Percentiles rank a stretch among this genome's conserved stretches.
These are phyloP conservation scores for Lamellibrachia satsuma DNA, from an alignment of 2,888 invertebrate genomes.

Conservation along the genomic window DNA sequence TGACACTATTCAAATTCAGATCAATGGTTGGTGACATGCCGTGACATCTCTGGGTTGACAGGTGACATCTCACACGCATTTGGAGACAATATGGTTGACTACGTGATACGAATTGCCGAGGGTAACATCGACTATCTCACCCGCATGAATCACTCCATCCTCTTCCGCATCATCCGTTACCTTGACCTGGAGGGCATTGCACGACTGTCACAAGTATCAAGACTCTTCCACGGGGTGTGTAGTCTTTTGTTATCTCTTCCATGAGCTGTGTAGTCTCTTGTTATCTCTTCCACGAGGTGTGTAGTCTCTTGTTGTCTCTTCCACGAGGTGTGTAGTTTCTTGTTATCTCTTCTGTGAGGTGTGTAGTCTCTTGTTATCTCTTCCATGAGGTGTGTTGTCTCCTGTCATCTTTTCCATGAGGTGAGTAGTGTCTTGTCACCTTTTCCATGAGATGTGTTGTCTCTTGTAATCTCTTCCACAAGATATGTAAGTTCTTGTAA, in stretches of 20 bases:
- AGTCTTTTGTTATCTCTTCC: conserved; percentile 43
- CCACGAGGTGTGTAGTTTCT: conserved; percentile 32
- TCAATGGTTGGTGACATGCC: background rate
- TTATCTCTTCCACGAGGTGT: conserved; percentile 54
- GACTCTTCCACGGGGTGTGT: conserved; percentile 55
- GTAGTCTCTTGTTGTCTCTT: conserved; percentile 43
- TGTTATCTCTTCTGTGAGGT: conserved; percentile 41
- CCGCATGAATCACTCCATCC: conserved; percentile 50
- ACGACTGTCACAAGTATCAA: conserved; percentile 51
- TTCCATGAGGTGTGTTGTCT: too few species aligned
- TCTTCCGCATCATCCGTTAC: conserved; percentile 51
- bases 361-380: conserved; percentile 22
- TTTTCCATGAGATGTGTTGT: background rate
- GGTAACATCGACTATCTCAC: conserved; percentile 58
- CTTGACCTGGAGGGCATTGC: conserved; percentile 61
- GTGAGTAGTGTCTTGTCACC: background rate
- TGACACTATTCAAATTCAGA: too few species aligned
- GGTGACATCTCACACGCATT: conserved; percentile 58
- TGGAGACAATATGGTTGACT: conserved; percentile 52
- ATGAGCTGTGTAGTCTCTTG: conserved; percentile 46
- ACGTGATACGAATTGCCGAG: conserved; percentile 48
- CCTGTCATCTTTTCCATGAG: background rate
- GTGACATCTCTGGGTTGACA: conserved; percentile 32
- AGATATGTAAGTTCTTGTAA: conserved; percentile 21
- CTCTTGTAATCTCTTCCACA: background rate